phyloP scores from a whole-genome alignment of 1,140 invertebrate species.

The Hylyphantes graminicola region DNA sequence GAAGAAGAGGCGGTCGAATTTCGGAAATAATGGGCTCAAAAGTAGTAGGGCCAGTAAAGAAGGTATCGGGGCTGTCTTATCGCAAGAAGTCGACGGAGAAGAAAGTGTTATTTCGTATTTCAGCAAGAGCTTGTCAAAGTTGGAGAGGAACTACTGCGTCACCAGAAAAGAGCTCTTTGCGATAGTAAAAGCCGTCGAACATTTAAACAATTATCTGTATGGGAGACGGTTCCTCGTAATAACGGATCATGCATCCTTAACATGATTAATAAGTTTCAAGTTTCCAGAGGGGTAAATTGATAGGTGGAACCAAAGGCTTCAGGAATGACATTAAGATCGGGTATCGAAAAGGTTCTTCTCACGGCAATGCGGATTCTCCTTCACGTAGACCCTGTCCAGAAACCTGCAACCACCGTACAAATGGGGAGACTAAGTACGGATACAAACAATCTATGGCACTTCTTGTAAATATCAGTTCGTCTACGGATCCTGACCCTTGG shows the following conservation, averaged over 20 bases:
- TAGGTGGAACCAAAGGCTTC: not conserved
- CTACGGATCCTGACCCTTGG: too few species aligned
- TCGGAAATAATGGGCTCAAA: too few species aligned
- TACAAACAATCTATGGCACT: not conserved
- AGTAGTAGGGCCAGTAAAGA: conserved; percentile 8
- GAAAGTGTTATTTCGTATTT: not conserved
- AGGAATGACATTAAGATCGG: conserved; percentile 3
- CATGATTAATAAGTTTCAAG: conserved; percentile 7
- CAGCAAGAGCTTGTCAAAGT: not conserved
- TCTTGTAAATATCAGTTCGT: not conserved
- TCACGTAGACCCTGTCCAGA: conserved; percentile 8
- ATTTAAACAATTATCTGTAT: not conserved
- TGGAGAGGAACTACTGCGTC: conserved; percentile 9
- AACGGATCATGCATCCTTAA: not conserved
- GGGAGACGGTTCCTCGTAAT: not conserved
- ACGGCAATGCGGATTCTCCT: not conserved
- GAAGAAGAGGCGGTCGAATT: too few species aligned
- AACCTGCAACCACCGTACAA: conserved; percentile 6
- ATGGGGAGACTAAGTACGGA: not conserved
- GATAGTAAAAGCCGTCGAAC: not conserved
- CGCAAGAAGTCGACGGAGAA: not conserved
- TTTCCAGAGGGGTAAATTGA: not conserved
- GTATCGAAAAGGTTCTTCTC: not conserved
- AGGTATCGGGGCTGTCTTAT: not conserved
- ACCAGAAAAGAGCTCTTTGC: not conserved